A percentile compares a stretch with the other conserved stretches of the same genome.
Evolutionary conservation across 2,797 vertebrate genomes (phyloP).

Genomic region (Todus mexicanus): DNA sequence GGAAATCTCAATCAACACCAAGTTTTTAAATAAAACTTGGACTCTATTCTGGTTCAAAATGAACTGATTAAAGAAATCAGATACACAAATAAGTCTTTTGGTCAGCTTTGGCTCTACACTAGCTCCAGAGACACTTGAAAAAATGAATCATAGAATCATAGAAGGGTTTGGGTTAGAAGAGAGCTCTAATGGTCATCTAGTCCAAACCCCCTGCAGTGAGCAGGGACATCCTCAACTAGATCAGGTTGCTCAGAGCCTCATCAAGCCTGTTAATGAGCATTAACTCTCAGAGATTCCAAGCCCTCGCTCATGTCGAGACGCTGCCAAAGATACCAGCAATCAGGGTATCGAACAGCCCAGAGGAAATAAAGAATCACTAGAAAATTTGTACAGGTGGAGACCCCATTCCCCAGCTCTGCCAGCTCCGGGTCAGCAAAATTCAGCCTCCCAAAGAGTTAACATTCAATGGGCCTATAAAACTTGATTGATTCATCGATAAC

Average conservation of each 20-base stretch:
- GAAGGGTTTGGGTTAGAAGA: too few species aligned
- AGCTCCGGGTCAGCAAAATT: background rate
- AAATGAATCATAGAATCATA: too few species aligned
- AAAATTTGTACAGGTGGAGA: background rate
- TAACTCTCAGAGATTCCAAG: background rate
- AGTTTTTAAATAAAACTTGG: conserved; percentile 73
- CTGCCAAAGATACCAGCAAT: background rate
- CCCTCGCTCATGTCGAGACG: background rate
- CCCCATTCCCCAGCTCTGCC: background rate
- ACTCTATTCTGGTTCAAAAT: conserved; percentile 64
- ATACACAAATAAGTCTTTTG: conserved; percentile 58
- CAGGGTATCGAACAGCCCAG: too few species aligned
- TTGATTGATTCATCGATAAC: conserved; percentile 53
- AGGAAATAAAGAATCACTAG: background rate
- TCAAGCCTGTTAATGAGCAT: too few species aligned
- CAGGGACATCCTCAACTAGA: too few species aligned
- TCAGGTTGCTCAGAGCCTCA: too few species aligned
- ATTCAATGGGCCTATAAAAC: background rate
- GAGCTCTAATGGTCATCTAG: too few species aligned
- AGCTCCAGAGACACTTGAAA: conserved; percentile 13
- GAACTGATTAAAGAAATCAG: conserved; percentile 67
- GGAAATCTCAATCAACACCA: conserved; percentile 73
- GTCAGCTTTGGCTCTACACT: conserved; percentile 49
- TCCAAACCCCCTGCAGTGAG: too few species aligned
- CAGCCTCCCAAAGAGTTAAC: conserved; percentile 16